These are phyloP conservation scores for Lasiurus cinereus DNA, from an alignment of 2,113 vertebrate species.

Conservation along the genomic window DNA sequence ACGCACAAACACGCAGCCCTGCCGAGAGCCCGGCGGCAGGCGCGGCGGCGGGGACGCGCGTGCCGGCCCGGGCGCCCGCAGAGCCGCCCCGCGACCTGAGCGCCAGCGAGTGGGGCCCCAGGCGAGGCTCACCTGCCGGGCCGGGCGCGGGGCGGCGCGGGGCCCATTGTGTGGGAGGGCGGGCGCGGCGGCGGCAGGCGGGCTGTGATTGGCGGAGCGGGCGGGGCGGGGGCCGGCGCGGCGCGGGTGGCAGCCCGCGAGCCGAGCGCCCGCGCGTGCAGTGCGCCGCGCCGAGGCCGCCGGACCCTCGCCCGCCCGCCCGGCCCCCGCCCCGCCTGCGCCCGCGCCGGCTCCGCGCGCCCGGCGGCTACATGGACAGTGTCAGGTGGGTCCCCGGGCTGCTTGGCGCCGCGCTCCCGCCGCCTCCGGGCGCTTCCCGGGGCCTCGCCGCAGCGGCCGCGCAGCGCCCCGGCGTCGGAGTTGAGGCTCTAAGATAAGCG, in stretches of 20 bases:
- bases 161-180: constrained; percentile 90
- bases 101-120: neutral
- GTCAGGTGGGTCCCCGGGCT: constrained; percentile 97
- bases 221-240: constrained; percentile 96
- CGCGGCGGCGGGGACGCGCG: constrained; percentile 65
- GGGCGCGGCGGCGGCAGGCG: constrained; percentile 87
- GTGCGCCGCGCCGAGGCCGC: constrained; percentile 77
- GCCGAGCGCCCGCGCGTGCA: constrained; percentile 94
- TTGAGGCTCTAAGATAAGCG: constrained; percentile 11
- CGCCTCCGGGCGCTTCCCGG: constrained; percentile 58
- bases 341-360: constrained; percentile 92
- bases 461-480: constrained; percentile 50
- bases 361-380: constrained; percentile 98
- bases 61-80: constrained; percentile 80
- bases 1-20: neutral
- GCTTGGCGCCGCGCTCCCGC: constrained; percentile 87
- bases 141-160: constrained; percentile 78
- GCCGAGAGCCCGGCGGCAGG: neutral
- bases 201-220: constrained; percentile 97
- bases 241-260: constrained; percentile 91
- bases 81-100: neutral
- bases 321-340: constrained; percentile 89
- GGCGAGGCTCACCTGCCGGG: constrained; percentile 26
- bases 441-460: constrained; percentile 78
- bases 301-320: constrained; percentile 84